These are phyloP conservation scores for Malurus melanocephalus DNA, from an alignment of 2,113 vertebrate genomes.

Conservation along the genomic window DNA sequence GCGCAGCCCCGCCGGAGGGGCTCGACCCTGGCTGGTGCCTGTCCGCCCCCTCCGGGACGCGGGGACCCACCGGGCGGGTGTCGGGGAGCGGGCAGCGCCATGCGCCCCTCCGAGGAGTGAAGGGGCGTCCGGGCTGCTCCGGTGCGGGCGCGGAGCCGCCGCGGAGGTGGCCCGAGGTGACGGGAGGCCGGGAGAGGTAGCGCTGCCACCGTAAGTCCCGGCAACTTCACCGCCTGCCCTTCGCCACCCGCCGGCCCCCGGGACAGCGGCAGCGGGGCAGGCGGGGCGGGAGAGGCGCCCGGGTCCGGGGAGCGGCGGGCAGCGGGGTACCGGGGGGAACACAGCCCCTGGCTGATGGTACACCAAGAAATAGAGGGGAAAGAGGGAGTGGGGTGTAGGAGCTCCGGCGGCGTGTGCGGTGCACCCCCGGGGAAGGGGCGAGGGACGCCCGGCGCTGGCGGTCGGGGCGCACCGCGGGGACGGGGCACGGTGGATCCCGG, in stretches of 20 bases:
- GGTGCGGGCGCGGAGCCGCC: not conserved
- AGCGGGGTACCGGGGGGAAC: not conserved
- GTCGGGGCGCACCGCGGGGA: not conserved
- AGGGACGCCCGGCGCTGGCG: not conserved
- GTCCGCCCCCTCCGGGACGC: not conserved
- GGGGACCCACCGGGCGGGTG: not conserved
- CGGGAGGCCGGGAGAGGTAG: not conserved
- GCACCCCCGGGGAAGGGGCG: not conserved
- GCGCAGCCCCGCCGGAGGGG: not conserved
- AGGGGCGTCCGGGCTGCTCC: not conserved
- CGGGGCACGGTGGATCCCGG: not conserved
- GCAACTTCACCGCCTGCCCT: not conserved
- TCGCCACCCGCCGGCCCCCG: not conserved
- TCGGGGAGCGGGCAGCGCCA: not conserved
- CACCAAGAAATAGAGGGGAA: fast-evolving
- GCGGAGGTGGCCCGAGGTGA: not conserved
- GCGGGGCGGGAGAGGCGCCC: not conserved
- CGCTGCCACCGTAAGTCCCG: slow-evolving; percentile 18
- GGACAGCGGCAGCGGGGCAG: not conserved
- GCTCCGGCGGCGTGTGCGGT: not conserved
- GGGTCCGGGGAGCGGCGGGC: not conserved
- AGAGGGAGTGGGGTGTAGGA: not conserved
- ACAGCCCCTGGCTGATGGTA: not conserved
- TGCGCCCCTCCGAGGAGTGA: not conserved
- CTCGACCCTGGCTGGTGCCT: not conserved